phyloP scores from a whole-genome alignment of 2,888 invertebrate species.

The Brenthis ino region DNA sequence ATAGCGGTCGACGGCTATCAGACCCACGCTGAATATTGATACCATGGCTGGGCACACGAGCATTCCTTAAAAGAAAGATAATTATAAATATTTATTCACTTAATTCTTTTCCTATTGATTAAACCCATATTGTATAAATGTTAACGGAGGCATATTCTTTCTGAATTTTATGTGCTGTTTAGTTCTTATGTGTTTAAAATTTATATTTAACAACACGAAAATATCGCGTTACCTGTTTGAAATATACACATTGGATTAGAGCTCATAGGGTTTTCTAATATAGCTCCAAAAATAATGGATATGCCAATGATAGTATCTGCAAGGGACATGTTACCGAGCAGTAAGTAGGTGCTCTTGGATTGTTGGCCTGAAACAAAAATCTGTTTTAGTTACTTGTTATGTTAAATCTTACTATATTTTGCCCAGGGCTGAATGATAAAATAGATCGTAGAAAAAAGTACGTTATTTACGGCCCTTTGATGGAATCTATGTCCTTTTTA shows the following conservation, averaged over 20 bases:
- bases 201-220: background rate
- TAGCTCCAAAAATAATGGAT: conserved; percentile 79
- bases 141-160: too few relatives aligned
- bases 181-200: background rate
- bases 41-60: conserved; percentile 84
- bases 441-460: too few relatives aligned
- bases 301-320: conserved; percentile 85
- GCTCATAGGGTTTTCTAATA: conserved; percentile 56
- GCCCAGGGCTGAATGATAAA: too few relatives aligned
- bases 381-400: background rate
- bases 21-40: conserved; percentile 84
- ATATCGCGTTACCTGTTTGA: conserved; percentile 58
- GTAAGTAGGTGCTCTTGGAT: conserved; percentile 84
- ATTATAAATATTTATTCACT: too few relatives aligned
- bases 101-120: too few relatives aligned
- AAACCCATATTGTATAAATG: background rate
- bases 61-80: conserved; percentile 68
- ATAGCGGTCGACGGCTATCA: conserved; percentile 85
- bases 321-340: conserved; percentile 85
- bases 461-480: too few relatives aligned
- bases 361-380: conserved; percentile 76
- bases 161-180: background rate
- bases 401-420: too few relatives aligned
- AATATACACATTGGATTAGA: conserved; percentile 65
- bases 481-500: too few relatives aligned